Evolutionary conservation across 2,113 vertebrate species (phyloP).

Genomic region (Hucho hucho): DNA sequence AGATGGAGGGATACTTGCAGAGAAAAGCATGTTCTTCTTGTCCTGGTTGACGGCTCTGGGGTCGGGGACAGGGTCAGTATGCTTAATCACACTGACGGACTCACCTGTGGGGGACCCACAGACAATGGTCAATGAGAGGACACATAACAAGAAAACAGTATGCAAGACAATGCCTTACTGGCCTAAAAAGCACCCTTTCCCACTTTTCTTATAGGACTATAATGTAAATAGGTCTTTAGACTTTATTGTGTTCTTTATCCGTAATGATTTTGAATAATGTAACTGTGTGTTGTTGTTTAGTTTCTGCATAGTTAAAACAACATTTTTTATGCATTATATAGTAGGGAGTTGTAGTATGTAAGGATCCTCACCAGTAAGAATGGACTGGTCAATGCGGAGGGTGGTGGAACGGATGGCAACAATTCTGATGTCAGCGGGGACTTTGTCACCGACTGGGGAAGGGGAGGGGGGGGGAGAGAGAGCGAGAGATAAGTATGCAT

Average conservation of each 20-base stretch:
- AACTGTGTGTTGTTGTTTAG: too few species aligned
- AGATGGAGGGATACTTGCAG: constrained; percentile 74
- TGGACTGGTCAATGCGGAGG: constrained; percentile 91
- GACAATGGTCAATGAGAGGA: not conserved
- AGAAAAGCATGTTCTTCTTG: constrained; percentile 99
- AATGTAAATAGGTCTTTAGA: too few species aligned
- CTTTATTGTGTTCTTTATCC: too few species aligned
- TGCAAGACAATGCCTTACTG: too few species aligned
- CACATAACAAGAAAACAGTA: too few species aligned
- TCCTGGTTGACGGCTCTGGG: constrained; percentile 96
- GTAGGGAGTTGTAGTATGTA: too few species aligned
- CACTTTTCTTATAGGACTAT: too few species aligned
- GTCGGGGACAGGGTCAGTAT: constrained; percentile 87
- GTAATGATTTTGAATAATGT: too few species aligned
- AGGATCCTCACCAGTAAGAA: constrained; percentile 78
- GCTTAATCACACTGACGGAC: constrained; percentile 96
- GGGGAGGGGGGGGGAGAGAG: not conserved
- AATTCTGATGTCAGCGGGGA: constrained; percentile 88
- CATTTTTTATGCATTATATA: too few species aligned
- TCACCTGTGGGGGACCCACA: constrained; percentile 76
- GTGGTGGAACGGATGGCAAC: constrained; percentile 87
- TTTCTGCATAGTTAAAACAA: too few species aligned
- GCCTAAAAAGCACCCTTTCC: too few species aligned
- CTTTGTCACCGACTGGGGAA: constrained; percentile 87
- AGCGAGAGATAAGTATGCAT: not conserved